Evolutionary conservation across 2,888 invertebrate species (phyloP), one percentile per base, ranked within the genome.

Genomic region (Sussaba pulchella): DNA sequence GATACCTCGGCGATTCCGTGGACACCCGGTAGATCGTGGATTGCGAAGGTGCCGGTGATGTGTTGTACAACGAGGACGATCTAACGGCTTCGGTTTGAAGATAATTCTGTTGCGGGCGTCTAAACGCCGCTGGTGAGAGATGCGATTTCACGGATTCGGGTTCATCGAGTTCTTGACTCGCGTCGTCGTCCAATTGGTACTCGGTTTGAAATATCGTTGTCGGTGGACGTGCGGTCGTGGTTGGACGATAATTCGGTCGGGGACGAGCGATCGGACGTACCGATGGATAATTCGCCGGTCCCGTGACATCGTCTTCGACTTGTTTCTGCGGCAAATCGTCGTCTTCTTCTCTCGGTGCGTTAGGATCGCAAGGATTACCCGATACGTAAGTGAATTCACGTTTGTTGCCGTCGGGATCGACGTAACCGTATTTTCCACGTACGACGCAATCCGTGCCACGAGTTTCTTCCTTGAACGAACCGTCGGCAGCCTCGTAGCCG

Each of bases 381-480:
- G 96, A 96, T 0, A 97, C 97, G 92, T 97, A 97, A 4, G 96
- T 96, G 92, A 97, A 97, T 92, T 97, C 97, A 84, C 97, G 93
- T 88, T 96, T 96, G 93, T 97, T 96, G 85, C 97, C 97, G 85
- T 97, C 96, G 0, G 97, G 97, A 92, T 97, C 97, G 10, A 97
- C 93, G 93, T 97, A 97, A 21, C 97, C 97, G 92, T 97, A 97
- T 91, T 97, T 97, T 69, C 97, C 97, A 78, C 97, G 94, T 4
- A 97, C 97, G 0, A 97, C 96, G 91, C 97, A 97, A 92, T 97
- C 97, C 0, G 96, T 96, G 61, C 97, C 97, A 77, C 97, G 93
- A 2, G 97, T 97, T 91, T 97, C 97, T 89, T 97, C 97, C 89
- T 97, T 97, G 93, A 97, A 97, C 81, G 96, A 96, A 0, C 97